Conservation (phyloP, 2,888 invertebrate species). For the Parochlus steinenii region DNA sequence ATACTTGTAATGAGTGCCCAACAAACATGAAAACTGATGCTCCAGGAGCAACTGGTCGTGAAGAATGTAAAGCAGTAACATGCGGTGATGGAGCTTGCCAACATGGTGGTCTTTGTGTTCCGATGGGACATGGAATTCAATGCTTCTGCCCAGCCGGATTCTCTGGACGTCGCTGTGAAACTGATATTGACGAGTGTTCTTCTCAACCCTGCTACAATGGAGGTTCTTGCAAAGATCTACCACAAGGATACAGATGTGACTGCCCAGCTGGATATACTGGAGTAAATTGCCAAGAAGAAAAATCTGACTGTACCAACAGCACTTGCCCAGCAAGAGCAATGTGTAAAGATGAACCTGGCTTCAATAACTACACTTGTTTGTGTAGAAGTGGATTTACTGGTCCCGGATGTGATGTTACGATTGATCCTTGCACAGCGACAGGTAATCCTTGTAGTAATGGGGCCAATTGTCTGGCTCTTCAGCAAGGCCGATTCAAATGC, state of each 20-base stretch:
- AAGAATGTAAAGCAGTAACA: slow-evolving; percentile 73
- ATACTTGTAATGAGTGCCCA: slow-evolving; percentile 77
- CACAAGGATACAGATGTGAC: slow-evolving; percentile 82
- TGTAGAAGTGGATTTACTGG: slow-evolving; percentile 93
- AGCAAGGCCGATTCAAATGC: slow-evolving; percentile 86
- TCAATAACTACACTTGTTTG: slow-evolving; percentile 78
- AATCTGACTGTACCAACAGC: slow-evolving; percentile 71
- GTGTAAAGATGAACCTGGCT: slow-evolving; percentile 89
- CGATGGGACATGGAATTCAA: slow-evolving; percentile 75
- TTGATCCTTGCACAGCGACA: slow-evolving; percentile 77
- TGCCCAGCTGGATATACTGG: slow-evolving; percentile 78
- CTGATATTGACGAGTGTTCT: slow-evolving; percentile 88
- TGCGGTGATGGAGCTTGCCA: slow-evolving; percentile 79
- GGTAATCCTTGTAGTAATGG: slow-evolving; percentile 86
- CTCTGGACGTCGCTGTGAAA: slow-evolving; percentile 82
- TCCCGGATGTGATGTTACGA: slow-evolving; percentile 76
- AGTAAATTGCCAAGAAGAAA: slow-evolving; percentile 89
- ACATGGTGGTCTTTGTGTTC: slow-evolving; percentile 80
- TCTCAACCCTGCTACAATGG: slow-evolving; percentile 89
- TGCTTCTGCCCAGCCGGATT: slow-evolving; percentile 92
- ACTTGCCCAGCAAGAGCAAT: slow-evolving; percentile 91
- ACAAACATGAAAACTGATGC: slow-evolving; percentile 76
- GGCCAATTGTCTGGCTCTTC: slow-evolving; percentile 73
- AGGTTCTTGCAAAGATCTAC: slow-evolving; percentile 78
- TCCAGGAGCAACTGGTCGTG: slow-evolving; percentile 61